Base-by-base conservation (phyloP, 2,113 vertebrate species). In the Pardalotus punctatus region DNA sequence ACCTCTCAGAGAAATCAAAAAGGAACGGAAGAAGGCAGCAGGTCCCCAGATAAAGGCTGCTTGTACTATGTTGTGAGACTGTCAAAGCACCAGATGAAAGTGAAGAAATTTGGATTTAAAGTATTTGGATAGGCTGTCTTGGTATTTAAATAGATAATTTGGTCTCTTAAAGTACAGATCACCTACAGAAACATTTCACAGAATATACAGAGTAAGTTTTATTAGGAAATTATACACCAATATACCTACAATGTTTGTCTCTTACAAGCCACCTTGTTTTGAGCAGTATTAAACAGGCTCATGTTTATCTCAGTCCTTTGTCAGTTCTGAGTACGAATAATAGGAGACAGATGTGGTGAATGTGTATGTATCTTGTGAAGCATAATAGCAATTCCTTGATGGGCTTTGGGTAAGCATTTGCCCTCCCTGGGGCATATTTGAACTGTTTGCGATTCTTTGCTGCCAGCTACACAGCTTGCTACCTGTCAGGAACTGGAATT, bases 341-440 rank as follows among this genome's bases (percentile, higher is more conserved):
- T 95, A 98, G 66, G 97, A 98, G 97, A 97, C 98, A 98, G 98
- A 98, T 98, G 98, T 97, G 97, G 97, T 42, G 84, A 97, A 97
- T 95, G 94, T 97, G 70, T 93, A 97, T 93, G 97, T 97, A 97
- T 97, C 95, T 97, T 94, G 92, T 42, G 71, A 97, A 97, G 94
- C 96, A 97, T 97, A 98, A 98, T 97, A 97, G 97, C 48, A 47
- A 97, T 94, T 97, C 95, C 98, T 98, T 98, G 96, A 98, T 98
- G 97, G 91, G 97, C 73, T 98, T 89, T 96, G 96, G 96, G 96
- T 98, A 98, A 98, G 97, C 97, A 97, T 83, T 97, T 97, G 94
- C 96, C 96, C 97, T 98, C 97, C 97, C 96, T 88, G 72, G 95
- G 97, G 97, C 96, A 96, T 96, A 94, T 96, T 62, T 84, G 96